phyloP scores from a whole-genome alignment of 2,113 vertebrate genomes.

The Enhydra lutris region DNA sequence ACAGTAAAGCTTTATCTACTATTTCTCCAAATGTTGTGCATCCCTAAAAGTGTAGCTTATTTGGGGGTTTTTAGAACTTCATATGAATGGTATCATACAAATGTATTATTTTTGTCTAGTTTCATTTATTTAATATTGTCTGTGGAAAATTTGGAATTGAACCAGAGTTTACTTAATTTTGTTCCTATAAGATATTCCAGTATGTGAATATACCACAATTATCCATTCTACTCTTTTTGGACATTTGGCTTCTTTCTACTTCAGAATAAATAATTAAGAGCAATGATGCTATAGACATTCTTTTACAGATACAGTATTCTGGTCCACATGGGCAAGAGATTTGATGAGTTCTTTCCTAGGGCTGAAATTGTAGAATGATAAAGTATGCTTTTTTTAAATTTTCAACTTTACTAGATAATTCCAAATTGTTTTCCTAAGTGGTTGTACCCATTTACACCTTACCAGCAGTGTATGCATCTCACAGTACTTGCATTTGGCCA shows the following conservation, averaged over 20 bases:
- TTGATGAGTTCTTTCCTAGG: background rate
- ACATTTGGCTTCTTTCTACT: background rate
- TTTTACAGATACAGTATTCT: conserved; percentile 5
- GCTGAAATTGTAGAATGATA: background rate
- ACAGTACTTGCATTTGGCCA: background rate
- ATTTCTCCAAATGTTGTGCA: background rate
- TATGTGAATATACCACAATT: background rate
- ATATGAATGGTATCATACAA: background rate
- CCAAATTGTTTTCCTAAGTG: background rate
- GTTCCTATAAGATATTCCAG: background rate
- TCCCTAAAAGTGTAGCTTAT: background rate
- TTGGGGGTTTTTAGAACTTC: background rate
- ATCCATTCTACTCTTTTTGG: background rate
- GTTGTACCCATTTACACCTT: background rate
- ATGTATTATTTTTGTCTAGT: background rate
- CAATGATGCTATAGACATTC: background rate
- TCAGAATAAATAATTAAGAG: background rate
- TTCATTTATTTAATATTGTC: background rate
- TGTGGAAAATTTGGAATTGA: background rate
- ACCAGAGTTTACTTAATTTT: background rate
- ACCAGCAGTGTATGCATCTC: background rate
- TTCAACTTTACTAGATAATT: background rate
- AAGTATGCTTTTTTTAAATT: background rate
- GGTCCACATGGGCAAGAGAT: background rate
- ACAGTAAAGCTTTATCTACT: background rate